Evolutionary conservation across 2,888 invertebrate genomes (phyloP), one percentile per base, ranked within the genome.

Genomic region (Acleris literana): DNA sequence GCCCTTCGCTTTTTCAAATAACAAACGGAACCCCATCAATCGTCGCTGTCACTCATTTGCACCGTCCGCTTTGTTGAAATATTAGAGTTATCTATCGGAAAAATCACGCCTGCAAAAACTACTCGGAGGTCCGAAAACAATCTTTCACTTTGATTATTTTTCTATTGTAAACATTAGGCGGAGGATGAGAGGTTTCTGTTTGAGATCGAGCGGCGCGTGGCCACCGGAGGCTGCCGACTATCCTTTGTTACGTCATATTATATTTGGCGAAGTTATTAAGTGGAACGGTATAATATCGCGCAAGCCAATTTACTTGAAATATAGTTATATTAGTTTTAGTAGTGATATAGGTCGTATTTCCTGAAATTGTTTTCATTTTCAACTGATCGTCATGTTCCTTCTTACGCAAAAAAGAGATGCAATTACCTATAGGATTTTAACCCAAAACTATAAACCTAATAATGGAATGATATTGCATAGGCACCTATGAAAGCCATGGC

Each of bases 1-100:
- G 87, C 83, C 86, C 82, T 86, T 79, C 85, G 89, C 90, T 91
- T 92, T 90, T 92, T 91, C 91, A 92, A 91, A 92, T 91, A 91
- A 91, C 92, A 90, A 88, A 83, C 82, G 82, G 79, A 76, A 72
- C 75, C 77, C 85, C 88, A 92, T 92, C 92, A 88, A 92, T 92
- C 90, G 75, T 86, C 54, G 70, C 81, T 80, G 89, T 88, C 88
- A 88, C 85, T 91, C 90, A 90, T 90, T 91, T 89, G 81, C 87
- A 82, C 84, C 81, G 87, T 79, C 81, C 85, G 80, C 78, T 78
- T 76, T 77, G 73, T 81, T 87, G 86, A 91, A 89, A 92, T 92
- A 92, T 92, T 90, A 85, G 82, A 82, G 85, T 85, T 88, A 88
- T 88, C 87, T 85, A 83, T 88, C 82, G 86, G 77, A 75, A 81